Base-by-base conservation (phyloP, 2,888 invertebrate species). In the Cantharis lateralis region DNA sequence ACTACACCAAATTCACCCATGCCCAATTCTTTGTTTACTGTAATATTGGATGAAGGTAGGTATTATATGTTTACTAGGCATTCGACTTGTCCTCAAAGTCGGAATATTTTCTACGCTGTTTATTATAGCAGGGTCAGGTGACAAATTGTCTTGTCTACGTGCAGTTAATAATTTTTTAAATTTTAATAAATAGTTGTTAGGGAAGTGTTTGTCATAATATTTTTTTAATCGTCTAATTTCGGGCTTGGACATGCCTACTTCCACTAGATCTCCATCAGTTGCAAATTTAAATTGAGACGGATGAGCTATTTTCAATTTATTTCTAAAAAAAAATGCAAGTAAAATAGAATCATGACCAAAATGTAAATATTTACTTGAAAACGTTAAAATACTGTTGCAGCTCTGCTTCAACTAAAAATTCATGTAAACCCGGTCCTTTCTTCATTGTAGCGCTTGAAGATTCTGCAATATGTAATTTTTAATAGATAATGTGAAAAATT, bases 1-100 rank as follows among this genome's bases (percentile, higher is more conserved):
- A 99, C 99, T 13, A 97, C 95, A 4, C 99, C 99, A 89, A 99
- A 99, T 88, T 99, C 98, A 13, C 99, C 99, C 84, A 95, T 95
- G 26, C 99, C 99, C 75, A 99, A 90, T 86, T 97, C 97, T 87
- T 98, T 98, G 87, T 97, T 97, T 69, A 98, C 95, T 77, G 95
- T 94, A 84, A 98, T 97, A 81, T 96, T 94, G 84, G 97, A 97
- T 32, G 96, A 94, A 28, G 88, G 88, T n/a, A n/a, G n/a, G n/a
- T 82, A 93, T 93, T 80, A 97, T 95, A 87, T 98, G 97, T 87
- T 96, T 96, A 85, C 95, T 95, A 72, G 95, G 93, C 71, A 94
- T 93, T 83, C 92, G 91, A 4, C 91, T 88, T n/a, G 87, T 83
- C 78, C 85, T 87, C 3, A 87, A 87, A 84, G 84, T 85, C 85